A percentile compares a stretch with the other conserved stretches of the same genome.
phyloP scores from a whole-genome alignment of 2,888 invertebrate genomes.

The Phragmatobia fuliginosa region DNA sequence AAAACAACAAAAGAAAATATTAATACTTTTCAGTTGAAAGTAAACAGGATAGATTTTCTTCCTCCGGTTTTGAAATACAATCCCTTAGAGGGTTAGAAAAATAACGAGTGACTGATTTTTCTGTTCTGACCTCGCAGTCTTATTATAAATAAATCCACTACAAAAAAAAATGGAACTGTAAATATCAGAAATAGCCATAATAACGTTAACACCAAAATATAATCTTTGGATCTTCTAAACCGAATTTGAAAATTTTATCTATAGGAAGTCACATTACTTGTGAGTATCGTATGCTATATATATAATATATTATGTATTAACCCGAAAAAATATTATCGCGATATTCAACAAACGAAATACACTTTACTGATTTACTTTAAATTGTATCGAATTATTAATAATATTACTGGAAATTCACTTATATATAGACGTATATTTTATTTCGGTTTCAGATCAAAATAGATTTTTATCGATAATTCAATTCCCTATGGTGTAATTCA shows the following conservation, averaged over 20 bases:
- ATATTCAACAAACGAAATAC: too few species aligned
- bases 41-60: not conserved
- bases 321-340: too few species aligned
- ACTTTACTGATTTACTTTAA: not conserved
- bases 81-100: not conserved
- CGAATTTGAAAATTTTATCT: too few species aligned
- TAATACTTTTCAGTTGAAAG: not conserved
- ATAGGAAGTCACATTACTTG: too few species aligned
- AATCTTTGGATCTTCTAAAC: too few species aligned
- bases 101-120: not conserved
- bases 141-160: not conserved
- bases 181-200: too few species aligned
- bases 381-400: not conserved
- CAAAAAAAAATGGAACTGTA: not conserved
- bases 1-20: not conserved
- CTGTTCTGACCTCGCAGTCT: not conserved
- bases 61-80: not conserved
- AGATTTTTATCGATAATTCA: constrained; percentile 19
- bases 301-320: too few species aligned
- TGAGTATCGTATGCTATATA: too few species aligned
- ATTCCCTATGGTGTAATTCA: constrained; percentile 39
- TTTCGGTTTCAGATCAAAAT: not conserved
- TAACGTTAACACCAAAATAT: too few species aligned
- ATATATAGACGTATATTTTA: not conserved
- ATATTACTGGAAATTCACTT: too few species aligned